These are phyloP conservation scores for Caenorhabditis sp. DNA, from an alignment of 2,888 invertebrate species.

Conservation along the genomic window DNA sequence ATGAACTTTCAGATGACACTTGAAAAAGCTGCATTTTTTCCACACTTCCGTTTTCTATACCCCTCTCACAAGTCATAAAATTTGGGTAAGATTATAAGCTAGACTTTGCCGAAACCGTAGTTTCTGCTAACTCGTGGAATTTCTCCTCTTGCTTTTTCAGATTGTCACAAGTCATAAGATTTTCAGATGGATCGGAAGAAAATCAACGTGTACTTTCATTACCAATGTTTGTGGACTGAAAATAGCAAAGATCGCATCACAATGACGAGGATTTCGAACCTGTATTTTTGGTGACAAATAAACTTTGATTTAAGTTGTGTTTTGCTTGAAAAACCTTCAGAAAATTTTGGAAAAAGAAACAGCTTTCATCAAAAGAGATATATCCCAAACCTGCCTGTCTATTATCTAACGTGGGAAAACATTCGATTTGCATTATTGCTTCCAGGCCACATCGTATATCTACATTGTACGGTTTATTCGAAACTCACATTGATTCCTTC, in stretches of 20 bases:
- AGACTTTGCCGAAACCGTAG: not conserved
- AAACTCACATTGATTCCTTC: not conserved
- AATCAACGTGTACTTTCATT: too few relatives aligned
- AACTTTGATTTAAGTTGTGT: not conserved
- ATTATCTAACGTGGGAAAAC: too few relatives aligned
- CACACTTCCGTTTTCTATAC: not conserved
- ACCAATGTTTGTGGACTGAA: not conserved
- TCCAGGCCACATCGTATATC: too few relatives aligned
- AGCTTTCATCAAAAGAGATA: too few relatives aligned
- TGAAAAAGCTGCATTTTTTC: not conserved
- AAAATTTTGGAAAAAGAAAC: not conserved
- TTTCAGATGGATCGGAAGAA: too few relatives aligned
- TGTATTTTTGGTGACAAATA: not conserved
- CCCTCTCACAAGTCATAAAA: slow-evolving; percentile 29
- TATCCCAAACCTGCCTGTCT: too few relatives aligned
- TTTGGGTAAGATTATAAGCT: not conserved
- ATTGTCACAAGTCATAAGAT: slow-evolving; percentile 14
- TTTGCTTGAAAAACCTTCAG: not conserved
- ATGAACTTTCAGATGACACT: not conserved
- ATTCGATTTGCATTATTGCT: too few relatives aligned
- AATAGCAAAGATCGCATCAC: not conserved
- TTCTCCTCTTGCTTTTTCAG: not conserved
- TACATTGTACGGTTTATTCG: too few relatives aligned
- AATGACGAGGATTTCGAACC: not conserved
- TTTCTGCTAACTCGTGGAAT: not conserved